Evolutionary conservation across 2,113 vertebrate genomes (phyloP).

Genomic region (Orientallactaga bullata): DNA sequence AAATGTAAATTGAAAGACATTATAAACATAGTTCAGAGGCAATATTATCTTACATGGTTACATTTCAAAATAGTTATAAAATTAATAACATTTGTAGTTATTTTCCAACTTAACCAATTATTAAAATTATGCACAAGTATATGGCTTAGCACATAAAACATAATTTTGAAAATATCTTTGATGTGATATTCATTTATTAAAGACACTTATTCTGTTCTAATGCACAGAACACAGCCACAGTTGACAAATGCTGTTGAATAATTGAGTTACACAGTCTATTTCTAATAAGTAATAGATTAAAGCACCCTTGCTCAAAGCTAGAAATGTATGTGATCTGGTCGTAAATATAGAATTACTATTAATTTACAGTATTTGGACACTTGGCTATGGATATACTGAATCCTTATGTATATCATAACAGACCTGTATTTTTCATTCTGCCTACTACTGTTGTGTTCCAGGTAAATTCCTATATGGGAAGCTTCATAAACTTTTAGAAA

Average conservation of each 20-base stretch:
- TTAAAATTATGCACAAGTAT: not conserved
- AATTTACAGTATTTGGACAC: not conserved
- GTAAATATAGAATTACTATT: not conserved
- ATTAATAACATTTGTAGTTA: not conserved
- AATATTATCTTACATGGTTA: not conserved
- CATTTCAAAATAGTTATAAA: slow-evolving; percentile 4
- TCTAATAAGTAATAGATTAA: not conserved
- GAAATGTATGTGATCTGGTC: not conserved
- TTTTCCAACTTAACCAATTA: not conserved
- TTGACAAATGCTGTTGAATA: not conserved
- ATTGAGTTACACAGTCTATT: not conserved
- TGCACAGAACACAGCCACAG: not conserved
- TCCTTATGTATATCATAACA: not conserved
- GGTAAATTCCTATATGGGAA: not conserved
- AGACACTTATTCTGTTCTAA: not conserved
- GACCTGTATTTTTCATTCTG: not conserved
- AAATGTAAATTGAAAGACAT: not conserved
- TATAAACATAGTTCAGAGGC: not conserved
- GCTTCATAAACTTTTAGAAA: not conserved
- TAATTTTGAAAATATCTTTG: not conserved
- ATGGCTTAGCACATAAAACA: not conserved
- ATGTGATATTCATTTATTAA: not conserved
- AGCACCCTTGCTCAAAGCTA: not conserved
- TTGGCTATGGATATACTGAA: not conserved
- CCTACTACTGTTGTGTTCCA: not conserved